phyloP scores from a whole-genome alignment of 1,140 invertebrate genomes.

The Pseudoatta argentina region DNA sequence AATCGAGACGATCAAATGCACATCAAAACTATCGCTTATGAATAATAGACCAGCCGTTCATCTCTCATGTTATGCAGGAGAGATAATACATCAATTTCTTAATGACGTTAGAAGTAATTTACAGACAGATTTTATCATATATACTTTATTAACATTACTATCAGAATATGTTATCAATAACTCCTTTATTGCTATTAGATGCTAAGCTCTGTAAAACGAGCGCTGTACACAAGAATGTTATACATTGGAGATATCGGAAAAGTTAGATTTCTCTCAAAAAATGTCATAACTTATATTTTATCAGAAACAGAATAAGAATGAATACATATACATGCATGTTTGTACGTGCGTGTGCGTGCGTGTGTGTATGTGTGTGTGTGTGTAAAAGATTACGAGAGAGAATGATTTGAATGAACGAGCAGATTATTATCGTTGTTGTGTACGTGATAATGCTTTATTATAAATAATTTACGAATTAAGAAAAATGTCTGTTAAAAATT shows the following conservation, averaged over 20 bases:
- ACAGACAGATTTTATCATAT: slow-evolving; percentile 13
- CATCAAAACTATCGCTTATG: slow-evolving; percentile 18
- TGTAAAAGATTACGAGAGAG: not conserved
- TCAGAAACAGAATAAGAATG: slow-evolving; percentile 8
- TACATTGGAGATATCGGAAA: slow-evolving; percentile 11
- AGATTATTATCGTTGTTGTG: slow-evolving; percentile 48
- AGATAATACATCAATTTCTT: slow-evolving; percentile 32
- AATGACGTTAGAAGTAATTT: slow-evolving; percentile 51
- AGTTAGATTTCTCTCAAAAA: slow-evolving; percentile 39
- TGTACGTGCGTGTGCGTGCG: not conserved
- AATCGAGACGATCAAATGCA: slow-evolving; percentile 25
- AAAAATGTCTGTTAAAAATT: slow-evolving; percentile 59
- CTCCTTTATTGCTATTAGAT: slow-evolving; percentile 4
- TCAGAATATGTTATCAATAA: slow-evolving; percentile 36
- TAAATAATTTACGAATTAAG: slow-evolving; percentile 63
- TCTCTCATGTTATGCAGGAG: slow-evolving; percentile 53
- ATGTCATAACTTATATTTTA: slow-evolving; percentile 59
- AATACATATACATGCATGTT: no score
- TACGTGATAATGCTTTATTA: slow-evolving; percentile 42
- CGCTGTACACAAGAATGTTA: slow-evolving; percentile 28
- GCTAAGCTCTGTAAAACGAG: slow-evolving; percentile 18
- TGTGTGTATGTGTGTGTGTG: not conserved
- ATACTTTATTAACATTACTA: slow-evolving; percentile 30
- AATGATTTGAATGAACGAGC: slow-evolving; percentile 23
- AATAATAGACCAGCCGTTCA: slow-evolving; percentile 51